Percentiles rank a stretch among this genome's conserved stretches.
Conservation (phyloP, 53 echinoderm and acorn worm species). For the Mesocentrotus franciscanus region DNA sequence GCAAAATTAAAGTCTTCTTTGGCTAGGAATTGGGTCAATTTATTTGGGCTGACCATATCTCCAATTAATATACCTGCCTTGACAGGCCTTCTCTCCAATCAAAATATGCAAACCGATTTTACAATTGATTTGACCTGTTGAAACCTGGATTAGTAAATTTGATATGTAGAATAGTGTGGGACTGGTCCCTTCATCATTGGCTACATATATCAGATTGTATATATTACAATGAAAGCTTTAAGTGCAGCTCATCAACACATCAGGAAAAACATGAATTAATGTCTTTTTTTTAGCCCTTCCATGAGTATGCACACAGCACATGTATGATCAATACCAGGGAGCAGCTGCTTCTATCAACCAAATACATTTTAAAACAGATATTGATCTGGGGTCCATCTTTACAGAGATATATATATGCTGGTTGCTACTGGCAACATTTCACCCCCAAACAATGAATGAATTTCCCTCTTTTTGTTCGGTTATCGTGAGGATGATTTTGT, state of each 20-base stretch:
- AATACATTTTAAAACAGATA: slow-evolving; percentile 31
- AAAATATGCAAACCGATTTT: background rate
- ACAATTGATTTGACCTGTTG: background rate
- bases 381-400: slow-evolving; percentile 9
- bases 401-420: background rate
- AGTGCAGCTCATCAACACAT: background rate
- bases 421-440: slow-evolving; percentile 28
- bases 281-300: background rate
- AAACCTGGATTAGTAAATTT: background rate
- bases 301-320: background rate
- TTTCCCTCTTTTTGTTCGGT: background rate
- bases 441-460: background rate
- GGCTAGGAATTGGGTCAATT: background rate
- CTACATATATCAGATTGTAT: background rate
- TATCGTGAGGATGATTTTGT: background rate
- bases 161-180: background rate
- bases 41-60: background rate
- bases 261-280: background rate
- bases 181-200: background rate
- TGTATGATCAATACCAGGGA: background rate
- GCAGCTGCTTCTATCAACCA: background rate
- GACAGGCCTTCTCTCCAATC: background rate
- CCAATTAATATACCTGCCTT: too few relatives aligned
- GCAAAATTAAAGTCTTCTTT: background rate
- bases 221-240: background rate